Evolutionary conservation across 35 echinoderm and acorn worm genomes (phyloP).

Genomic region (Acanthaster planci): DNA sequence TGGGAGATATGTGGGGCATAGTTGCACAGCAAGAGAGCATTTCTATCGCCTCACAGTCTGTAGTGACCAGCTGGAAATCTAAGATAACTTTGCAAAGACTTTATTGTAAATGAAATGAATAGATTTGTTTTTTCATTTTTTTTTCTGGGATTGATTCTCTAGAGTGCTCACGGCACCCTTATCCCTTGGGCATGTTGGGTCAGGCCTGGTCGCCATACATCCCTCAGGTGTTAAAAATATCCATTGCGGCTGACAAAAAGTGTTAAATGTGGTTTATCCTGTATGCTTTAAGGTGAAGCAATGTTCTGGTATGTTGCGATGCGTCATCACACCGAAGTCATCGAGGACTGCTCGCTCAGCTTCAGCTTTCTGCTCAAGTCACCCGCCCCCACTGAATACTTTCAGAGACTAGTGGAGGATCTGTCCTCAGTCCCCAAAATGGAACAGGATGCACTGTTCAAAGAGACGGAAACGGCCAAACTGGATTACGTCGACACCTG

Average conservation of each 20-base stretch:
- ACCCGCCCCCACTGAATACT: conserved; percentile 75
- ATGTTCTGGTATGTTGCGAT: conserved; percentile 84
- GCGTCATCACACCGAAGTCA: conserved; percentile 79
- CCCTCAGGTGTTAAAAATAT: too few relatives aligned
- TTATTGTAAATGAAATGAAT: too few relatives aligned
- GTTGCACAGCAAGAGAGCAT: too few relatives aligned
- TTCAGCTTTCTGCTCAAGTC: conserved; percentile 70
- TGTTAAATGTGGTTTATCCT: not conserved
- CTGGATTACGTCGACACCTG: conserved; percentile 58
- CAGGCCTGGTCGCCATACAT: too few relatives aligned
- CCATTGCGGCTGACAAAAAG: not conserved
- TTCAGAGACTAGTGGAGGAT: conserved; percentile 36
- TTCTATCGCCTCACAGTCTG: too few relatives aligned
- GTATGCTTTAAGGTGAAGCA: conserved; percentile 56
- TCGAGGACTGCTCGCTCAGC: conserved; percentile 88
- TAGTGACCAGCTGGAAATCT: too few relatives aligned
- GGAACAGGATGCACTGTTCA: conserved; percentile 44
- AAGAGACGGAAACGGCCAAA: conserved; percentile 28
- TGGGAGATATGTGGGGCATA: too few relatives aligned
- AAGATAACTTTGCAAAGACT: too few relatives aligned
- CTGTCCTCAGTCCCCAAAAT: conserved; percentile 22
- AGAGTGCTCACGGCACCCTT: too few relatives aligned
- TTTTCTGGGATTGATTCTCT: too few relatives aligned
- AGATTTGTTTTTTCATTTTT: too few relatives aligned
- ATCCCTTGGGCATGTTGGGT: too few relatives aligned